Evolutionary conservation across 2,797 vertebrate species (phyloP), one percentile per base, ranked within the genome.

Genomic region (Sebastes dallii): DNA sequence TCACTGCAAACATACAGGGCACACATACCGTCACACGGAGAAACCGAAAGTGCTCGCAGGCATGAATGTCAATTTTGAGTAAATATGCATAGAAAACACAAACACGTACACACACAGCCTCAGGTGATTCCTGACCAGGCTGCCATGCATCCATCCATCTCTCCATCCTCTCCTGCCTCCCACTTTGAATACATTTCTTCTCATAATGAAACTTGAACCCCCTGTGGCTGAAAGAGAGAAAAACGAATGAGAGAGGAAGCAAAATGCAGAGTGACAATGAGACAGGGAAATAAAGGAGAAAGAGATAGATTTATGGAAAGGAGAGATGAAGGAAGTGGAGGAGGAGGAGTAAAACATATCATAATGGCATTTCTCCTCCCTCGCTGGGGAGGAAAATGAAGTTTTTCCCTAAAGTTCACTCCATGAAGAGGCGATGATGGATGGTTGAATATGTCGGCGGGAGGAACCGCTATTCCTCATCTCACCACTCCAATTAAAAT

Each of bases 171-270:
- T 86, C 71, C 84, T 65, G 32, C 79, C 81, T 76, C 81, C 89
- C 79, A 88, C 87, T 92, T 89, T 93, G 83, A 92, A 91, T 92
- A 82, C 83, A 89, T 90, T 84, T 87, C 79, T 80, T 78, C 87
- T 81, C 42, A 60, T 93, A 91, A 91, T 89, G 86, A 92, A 90
- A 91, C 54, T 72, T 73, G 66, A 90, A 80, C 72, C 3, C 76
- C 89, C 90, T 0, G 77, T 84, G 86, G 91, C 89, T 78, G 66
- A 68, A 62, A 65, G 75, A 72, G 62, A 59, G 83, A 85, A 86
- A 78, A 46, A 77, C 1, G 25, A 85, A 78, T 74, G 73, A 90
- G 86, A 81, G 39, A 66, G 64, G 61, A 16, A 66, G 69, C 32
- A 4, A 39, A 69, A 72, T 39, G 55, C 65, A 25, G 58, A 78